These are phyloP conservation scores for Coboldia fuscipes DNA, from an alignment of 1,140 invertebrate genomes.

Conservation along the genomic window DNA sequence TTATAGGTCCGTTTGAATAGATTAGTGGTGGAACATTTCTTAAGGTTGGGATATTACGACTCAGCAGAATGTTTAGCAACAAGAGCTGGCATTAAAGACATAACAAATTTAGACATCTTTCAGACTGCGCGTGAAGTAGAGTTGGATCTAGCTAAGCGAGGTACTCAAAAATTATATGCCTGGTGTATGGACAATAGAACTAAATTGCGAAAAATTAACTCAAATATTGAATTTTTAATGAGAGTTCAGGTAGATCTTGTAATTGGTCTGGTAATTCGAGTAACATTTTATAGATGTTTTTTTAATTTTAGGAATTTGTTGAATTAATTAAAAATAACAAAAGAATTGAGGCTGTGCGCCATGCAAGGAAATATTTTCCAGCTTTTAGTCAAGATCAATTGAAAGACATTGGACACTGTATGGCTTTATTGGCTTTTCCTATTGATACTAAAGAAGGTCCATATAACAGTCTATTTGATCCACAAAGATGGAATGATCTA, in stretches of 20 bases:
- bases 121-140: conserved; percentile 77
- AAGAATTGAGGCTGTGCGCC: conserved; percentile 77
- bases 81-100: conserved; percentile 58
- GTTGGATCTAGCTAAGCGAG: conserved; percentile 48
- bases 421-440: conserved; percentile 87
- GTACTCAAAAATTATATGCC: conserved; percentile 73
- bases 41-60: conserved; percentile 89
- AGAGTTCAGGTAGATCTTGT: conserved; percentile 63
- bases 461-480: conserved; percentile 30
- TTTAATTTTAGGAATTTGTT: conserved; percentile 72
- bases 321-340: conserved; percentile 75
- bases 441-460: conserved; percentile 27
- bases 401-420: conserved; percentile 74
- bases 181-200: conserved; percentile 98
- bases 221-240: conserved; percentile 78
- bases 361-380: conserved; percentile 83
- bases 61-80: conserved; percentile 72
- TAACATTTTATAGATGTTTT: not conserved
- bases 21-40: conserved; percentile 89
- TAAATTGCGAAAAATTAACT: conserved; percentile 81
- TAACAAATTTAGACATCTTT: conserved; percentile 89
- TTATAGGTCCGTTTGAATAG: conserved; percentile 62
- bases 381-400: conserved; percentile 70
- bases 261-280: not conserved
- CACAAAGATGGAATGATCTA: conserved; percentile 51